phyloP scores from a whole-genome alignment of 64 coral and sea anemone genomes.

The Stylophora pistillata region DNA sequence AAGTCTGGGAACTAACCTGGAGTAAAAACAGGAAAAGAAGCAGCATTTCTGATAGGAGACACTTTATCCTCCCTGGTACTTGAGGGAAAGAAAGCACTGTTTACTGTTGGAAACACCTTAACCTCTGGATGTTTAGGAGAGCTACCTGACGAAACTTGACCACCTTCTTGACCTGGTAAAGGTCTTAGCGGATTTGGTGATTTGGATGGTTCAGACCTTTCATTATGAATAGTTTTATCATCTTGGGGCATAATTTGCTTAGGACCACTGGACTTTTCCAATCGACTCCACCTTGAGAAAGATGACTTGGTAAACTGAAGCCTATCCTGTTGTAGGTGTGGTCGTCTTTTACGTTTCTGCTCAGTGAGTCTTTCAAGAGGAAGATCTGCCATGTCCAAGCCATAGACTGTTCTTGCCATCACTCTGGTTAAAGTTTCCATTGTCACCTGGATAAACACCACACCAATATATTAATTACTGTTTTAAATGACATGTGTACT shows the following conservation, averaged over 20 bases:
- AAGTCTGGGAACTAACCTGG: conserved; percentile 51
- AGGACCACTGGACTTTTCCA: conserved; percentile 36
- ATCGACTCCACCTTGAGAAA: conserved; percentile 81
- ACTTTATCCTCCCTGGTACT: not conserved
- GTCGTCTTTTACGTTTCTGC: conserved; percentile 86
- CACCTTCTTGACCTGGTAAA: not conserved
- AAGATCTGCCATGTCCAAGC: conserved; percentile 82
- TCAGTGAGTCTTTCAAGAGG: conserved; percentile 92
- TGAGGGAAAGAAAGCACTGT: conserved; percentile 3
- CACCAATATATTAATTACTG: not conserved
- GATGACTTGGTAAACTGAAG: conserved; percentile 63
- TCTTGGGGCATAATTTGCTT: not conserved
- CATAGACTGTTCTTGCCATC: conserved; percentile 84
- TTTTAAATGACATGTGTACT: not conserved
- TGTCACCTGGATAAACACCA: conserved; percentile 58
- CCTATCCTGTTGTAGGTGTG: conserved; percentile 28
- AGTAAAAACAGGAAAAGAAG: conserved; percentile 50
- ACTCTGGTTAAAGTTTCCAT: conserved; percentile 92
- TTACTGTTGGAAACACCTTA: not conserved
- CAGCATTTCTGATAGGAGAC: not conserved
- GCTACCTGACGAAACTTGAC: not conserved
- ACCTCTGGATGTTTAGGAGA: not conserved
- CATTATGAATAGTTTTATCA: not conserved
- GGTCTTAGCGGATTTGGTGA: not conserved
- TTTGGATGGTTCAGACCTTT: not conserved